Evolutionary conservation across 2,888 invertebrate genomes (phyloP).

Genomic region (Caenorhabditis becei): DNA sequence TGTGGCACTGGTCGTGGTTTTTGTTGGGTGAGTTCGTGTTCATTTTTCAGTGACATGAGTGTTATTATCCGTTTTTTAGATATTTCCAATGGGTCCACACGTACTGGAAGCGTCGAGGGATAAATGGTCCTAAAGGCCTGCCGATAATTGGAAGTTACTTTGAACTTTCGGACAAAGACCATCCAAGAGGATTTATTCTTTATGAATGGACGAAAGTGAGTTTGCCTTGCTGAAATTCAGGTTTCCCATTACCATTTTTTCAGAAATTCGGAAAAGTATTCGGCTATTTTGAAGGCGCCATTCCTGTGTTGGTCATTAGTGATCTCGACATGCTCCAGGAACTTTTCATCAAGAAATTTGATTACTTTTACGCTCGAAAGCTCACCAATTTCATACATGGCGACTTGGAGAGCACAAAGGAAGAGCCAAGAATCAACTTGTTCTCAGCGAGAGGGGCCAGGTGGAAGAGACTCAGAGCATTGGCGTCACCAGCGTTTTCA

Average conservation of each 20-base stretch:
- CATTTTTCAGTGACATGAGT: background rate
- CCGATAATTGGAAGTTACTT: conserved; percentile 71
- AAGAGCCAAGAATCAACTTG: conserved; percentile 80
- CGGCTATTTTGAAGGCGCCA: conserved; percentile 71
- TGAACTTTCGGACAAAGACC: conserved; percentile 46
- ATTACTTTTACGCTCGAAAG: conserved; percentile 82
- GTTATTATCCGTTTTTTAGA: conserved; percentile 3
- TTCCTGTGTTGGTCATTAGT: conserved; percentile 81
- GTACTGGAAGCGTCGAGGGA: conserved; percentile 76
- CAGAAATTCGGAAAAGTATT: conserved; percentile 68
- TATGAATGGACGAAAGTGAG: conserved; percentile 74
- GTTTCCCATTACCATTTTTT: background rate
- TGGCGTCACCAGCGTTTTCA: conserved; percentile 84
- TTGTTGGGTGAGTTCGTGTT: conserved; percentile 18
- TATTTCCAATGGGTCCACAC: conserved; percentile 55
- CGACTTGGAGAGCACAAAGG: conserved; percentile 68
- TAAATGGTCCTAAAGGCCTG: conserved; percentile 68
- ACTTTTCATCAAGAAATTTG: conserved; percentile 83
- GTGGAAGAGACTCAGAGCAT: conserved; percentile 84
- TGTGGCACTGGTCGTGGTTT: background rate
- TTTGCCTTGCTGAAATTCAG: background rate
- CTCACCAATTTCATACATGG: conserved; percentile 56
- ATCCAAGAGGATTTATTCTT: conserved; percentile 61
- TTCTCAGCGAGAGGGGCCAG: conserved; percentile 83
- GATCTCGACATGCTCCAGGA: conserved; percentile 83